Base-by-base conservation (phyloP, 2,113 vertebrate species). In the Amphiprion percula region DNA sequence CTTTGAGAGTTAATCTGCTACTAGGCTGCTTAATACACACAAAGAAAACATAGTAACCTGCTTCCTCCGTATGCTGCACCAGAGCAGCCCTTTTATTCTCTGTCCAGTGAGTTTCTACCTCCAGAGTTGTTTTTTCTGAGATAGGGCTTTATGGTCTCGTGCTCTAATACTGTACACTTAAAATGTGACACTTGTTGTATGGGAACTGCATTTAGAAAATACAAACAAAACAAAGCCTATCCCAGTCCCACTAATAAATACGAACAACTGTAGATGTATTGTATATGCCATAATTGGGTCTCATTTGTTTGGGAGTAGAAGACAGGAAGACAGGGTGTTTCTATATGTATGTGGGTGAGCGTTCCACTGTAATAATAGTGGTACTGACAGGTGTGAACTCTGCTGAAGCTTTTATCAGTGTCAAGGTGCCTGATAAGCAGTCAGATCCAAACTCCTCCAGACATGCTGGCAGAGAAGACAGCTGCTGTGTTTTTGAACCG, bases 1-100 rank as follows among this genome's bases (percentile, higher is more conserved):
- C 75, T 19, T 66, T 2, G 37, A 78, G 79, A 70, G 71, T 79
- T 85, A 85, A 89, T 90, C 81, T 87, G 79, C 85, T 39, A 23
- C 71, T 49, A 58, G 66, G 77, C 79, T 65, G 56, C 79, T 86
- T 82, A 83, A 73, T 69, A 72, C 59, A n/a, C 70, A 78, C 30
- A 67, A 52, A 52, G 77, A 69, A 71, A 54, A 19, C 80, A 81
- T 77, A 44, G 50, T 88, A 75, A 85, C 74, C 55, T 69, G 63
- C 65, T 81, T 80, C 68, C 50, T 79, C 59, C 23, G 70, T 76
- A 5, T n/a, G 54, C 73, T 37, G 63, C 69, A 75, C 30, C 24
- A 28, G 17, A 56, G 72, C 63, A 6, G 19, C 17, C 4, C 37
- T n/a, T 64, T 72, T 59, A 77, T 58, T 71, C 69, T 71, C 28